These are phyloP conservation scores for Pararge aegeria DNA, from an alignment of 1,140 invertebrate genomes.

Conservation along the genomic window DNA sequence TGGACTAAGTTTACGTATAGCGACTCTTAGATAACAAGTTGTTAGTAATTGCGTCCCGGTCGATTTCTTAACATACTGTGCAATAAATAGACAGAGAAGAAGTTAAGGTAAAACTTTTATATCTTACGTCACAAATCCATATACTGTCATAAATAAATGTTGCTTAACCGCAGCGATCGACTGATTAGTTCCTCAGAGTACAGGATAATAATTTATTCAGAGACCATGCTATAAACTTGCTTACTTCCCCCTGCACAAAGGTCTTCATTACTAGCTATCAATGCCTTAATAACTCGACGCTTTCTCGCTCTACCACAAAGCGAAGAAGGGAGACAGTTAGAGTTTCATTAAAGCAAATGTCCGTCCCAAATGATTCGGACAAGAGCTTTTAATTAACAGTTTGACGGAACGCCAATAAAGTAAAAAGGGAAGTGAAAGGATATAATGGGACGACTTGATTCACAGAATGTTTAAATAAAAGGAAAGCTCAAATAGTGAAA, in stretches of 20 bases:
- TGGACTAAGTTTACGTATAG: too few species aligned
- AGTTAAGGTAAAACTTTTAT: too few species aligned
- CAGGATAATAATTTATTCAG: slow-evolving; percentile 3
- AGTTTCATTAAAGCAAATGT: slow-evolving; percentile 33
- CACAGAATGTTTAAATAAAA: slow-evolving; percentile 25
- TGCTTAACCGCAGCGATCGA: too few species aligned
- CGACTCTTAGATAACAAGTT: too few species aligned
- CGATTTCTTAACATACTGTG: too few species aligned
- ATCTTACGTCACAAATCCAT: too few species aligned
- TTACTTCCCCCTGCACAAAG: not conserved
- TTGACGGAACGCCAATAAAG: slow-evolving; percentile 44
- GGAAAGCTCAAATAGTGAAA: too few species aligned
- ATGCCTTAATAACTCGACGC: slow-evolving; percentile 22
- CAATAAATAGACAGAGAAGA: too few species aligned
- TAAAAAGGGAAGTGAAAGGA: slow-evolving; percentile 40
- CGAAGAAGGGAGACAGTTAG: slow-evolving; percentile 24
- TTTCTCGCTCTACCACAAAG: slow-evolving; percentile 9
- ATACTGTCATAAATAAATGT: too few species aligned
- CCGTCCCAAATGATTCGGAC: slow-evolving; percentile 32
- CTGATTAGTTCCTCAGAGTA: too few species aligned
- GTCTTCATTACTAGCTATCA: slow-evolving; percentile 7
- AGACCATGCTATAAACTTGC: not conserved
- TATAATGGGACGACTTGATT: slow-evolving; percentile 56
- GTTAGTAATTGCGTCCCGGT: too few species aligned
- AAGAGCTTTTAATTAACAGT: slow-evolving; percentile 56